Percentiles rank a stretch among this genome's conserved stretches.
Conservation (phyloP, 1,140 invertebrate species). For the Oncopeltus fasciatus region DNA sequence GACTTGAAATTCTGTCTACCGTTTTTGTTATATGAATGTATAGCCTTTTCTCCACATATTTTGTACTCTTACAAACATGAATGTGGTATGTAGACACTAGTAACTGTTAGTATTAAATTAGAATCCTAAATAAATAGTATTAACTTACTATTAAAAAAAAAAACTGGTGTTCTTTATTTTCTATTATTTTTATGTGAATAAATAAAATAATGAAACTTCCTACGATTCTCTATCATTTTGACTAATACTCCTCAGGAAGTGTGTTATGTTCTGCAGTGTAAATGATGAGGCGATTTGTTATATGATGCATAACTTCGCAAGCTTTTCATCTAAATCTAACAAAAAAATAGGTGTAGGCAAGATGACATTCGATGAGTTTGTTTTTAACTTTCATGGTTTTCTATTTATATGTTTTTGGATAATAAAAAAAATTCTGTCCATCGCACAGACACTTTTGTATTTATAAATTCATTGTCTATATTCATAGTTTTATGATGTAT, state of each 20-base stretch:
- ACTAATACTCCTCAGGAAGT: background rate
- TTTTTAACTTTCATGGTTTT: constrained; percentile 7
- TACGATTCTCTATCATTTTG: constrained; percentile 4
- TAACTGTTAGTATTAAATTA: constrained; percentile 16
- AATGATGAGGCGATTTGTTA: constrained; percentile 4
- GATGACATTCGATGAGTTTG: constrained; percentile 3
- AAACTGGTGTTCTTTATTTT: background rate
- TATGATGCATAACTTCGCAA: constrained; percentile 7
- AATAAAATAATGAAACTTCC: background rate
- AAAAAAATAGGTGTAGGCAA: constrained; percentile 10
- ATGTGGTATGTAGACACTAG: constrained; percentile 16
- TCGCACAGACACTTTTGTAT: constrained; percentile 16
- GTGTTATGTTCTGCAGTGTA: background rate
- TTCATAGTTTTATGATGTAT: constrained; percentile 14
- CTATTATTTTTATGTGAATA: background rate
- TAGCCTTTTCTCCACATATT: constrained; percentile 12
- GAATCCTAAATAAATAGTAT: constrained; percentile 7
- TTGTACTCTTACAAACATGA: constrained; percentile 16
- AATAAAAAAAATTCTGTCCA: constrained; percentile 8
- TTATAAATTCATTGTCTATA: constrained; percentile 8
- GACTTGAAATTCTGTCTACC: constrained; percentile 2
- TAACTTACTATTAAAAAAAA: constrained; percentile 9
- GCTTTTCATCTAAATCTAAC: constrained; percentile 15
- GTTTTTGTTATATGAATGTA: constrained; percentile 10
- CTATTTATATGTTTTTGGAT: constrained; percentile 9